A percentile compares a stretch with the other conserved stretches of the same genome.
Conservation (phyloP, 2,113 vertebrate species). For the Parotia lawesii region DNA sequence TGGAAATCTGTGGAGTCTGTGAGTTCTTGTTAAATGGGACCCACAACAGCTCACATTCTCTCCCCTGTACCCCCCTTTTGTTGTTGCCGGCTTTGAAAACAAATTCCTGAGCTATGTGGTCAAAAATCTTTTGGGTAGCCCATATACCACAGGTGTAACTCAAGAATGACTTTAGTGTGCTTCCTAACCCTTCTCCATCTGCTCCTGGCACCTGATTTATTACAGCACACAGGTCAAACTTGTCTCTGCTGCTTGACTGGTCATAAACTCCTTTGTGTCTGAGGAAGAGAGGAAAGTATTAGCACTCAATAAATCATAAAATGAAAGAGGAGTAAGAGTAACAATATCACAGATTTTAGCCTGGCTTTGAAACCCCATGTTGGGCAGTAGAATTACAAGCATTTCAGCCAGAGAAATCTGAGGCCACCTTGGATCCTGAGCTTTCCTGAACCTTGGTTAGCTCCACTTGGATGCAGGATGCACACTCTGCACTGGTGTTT, state of each 20-base stretch:
- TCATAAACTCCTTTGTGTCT: conserved; percentile 18
- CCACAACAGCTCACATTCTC: not conserved
- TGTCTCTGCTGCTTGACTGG: not conserved
- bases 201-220: conserved; percentile 29
- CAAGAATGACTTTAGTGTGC: not conserved
- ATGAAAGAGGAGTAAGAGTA: not conserved
- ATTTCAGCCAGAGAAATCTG: not conserved
- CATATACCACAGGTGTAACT: not conserved
- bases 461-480: not conserved
- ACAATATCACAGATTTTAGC: not conserved
- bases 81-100: conserved; percentile 7
- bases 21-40: not conserved
- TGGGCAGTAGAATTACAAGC: not conserved
- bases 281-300: not conserved
- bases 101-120: not conserved
- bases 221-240: not conserved
- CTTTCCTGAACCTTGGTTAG: not conserved
- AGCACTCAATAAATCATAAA: conserved; percentile 2
- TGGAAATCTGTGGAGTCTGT: not conserved
- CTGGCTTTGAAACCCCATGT: not conserved
- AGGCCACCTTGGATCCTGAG: not conserved
- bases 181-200: not conserved
- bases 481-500: not conserved
- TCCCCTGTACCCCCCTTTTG: not conserved
- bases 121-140: not conserved